Conservation (phyloP, 1,140 invertebrate species). For the Dreissena rostriformis region DNA sequence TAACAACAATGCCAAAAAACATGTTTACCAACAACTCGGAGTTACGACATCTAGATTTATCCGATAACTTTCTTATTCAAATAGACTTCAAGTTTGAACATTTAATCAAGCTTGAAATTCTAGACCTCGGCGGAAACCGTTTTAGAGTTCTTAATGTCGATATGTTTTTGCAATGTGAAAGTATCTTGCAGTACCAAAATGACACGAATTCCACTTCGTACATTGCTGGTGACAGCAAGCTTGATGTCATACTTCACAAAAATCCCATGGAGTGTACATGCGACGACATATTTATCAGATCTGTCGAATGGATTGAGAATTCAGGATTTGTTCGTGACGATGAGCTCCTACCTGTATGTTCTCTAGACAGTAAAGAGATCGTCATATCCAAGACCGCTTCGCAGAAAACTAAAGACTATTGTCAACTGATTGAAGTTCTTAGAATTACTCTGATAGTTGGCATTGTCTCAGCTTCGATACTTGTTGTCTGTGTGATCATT, state of each 20-base stretch:
- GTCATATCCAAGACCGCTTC: no score
- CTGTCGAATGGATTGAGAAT: no score
- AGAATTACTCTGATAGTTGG: no score
- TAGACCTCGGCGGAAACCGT: neutral
- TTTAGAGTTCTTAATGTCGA: neutral
- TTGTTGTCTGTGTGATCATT: no score
- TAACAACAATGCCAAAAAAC: neutral
- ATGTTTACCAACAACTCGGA: neutral
- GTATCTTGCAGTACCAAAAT: neutral
- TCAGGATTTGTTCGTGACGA: no score
- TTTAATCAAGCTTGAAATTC: neutral
- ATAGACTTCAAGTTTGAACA: neutral
- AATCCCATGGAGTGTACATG: no score
- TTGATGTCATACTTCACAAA: neutral
- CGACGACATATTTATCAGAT: no score
- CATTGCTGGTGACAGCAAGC: neutral
- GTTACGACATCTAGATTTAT: conserved; percentile 4
- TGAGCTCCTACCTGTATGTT: no score
- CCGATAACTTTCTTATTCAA: neutral
- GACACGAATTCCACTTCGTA: neutral
- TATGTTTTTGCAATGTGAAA: neutral
- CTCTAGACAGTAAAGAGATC: no score
- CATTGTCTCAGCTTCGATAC: no score
- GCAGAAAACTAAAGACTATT: no score
- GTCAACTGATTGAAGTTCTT: no score